Evolutionary conservation across 2,113 vertebrate genomes (phyloP), one percentile per base, ranked within the genome.

Genomic region (Hassar affinis): DNA sequence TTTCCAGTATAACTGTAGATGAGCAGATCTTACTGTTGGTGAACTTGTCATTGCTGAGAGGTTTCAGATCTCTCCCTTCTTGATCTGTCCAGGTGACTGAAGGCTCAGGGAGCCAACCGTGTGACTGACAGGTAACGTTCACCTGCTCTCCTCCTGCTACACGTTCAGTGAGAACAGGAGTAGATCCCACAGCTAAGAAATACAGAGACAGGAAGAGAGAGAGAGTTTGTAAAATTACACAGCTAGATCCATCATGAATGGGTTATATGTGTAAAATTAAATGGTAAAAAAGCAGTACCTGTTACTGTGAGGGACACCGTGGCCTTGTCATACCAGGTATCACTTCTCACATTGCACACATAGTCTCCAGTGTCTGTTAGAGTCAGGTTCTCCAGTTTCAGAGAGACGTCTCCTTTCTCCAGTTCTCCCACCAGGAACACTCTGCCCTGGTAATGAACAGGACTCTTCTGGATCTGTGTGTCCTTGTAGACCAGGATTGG

Each of bases 81-180:
- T 14, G 49, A 59, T 74, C 49, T 77, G 66, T 80, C 85, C 85
- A 86, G 49, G 12, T 77, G 12, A 86, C 15, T 42, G 27, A 66
- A 5, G 85, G 85, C 75, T 80, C 54, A 12, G 82, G 85, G 8
- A 33, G 14, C 85, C 85, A 86, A 6, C 82, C 82, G 45, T 77
- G 69, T 68, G 82, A 80, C 8, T 35, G 38, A 81, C 82, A 84
- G 30, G 51, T 84, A 33, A 84, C 33, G 4, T 86, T 86, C 27
- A 78, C 27, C 62, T 42, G 4, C 0, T 66, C 80, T 22, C 18
- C 17, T 52, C 12, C 74, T 59, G 12, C 51, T 69, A 35, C 38
- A 51, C 25, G 45, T n/a, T 38, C 1, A 56, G 71, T 27, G 25
- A 85, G 51, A 54, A 78, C 51, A 18, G 71, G 72, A 82, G 18